A percentile compares a stretch with the other conserved stretches of the same genome.
phyloP scores from a whole-genome alignment of 1,140 invertebrate species.

The Spodoptera frugiperda region DNA sequence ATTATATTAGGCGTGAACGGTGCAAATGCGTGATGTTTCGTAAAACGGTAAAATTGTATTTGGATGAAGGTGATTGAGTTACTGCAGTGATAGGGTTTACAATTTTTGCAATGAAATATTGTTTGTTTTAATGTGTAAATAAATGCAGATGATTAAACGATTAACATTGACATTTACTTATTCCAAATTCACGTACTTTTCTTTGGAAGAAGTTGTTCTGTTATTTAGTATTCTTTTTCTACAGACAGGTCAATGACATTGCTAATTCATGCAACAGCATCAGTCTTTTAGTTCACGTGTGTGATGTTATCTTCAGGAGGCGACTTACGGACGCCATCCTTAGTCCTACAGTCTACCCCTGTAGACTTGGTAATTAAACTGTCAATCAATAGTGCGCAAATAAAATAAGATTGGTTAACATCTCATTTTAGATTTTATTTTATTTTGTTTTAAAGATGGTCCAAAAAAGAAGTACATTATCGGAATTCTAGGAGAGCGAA shows the following conservation, averaged over 20 bases:
- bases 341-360: neutral
- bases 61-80: neutral
- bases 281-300: slow-evolving; percentile 7
- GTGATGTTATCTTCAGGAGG: slow-evolving; percentile 1
- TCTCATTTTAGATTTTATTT: no score
- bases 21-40: neutral
- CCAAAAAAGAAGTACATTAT: no score
- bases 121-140: no score
- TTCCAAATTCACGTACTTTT: no score
- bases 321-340: neutral
- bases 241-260: slow-evolving; percentile 5
- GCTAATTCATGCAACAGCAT: neutral
- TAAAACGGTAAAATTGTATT: neutral
- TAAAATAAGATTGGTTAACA: neutral
- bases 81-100: neutral
- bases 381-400: neutral
- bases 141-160: no score
- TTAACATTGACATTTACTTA: no score
- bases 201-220: no score
- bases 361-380: neutral
- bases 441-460: no score
- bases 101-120: no score
- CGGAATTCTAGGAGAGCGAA: no score
- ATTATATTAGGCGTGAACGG: slow-evolving; percentile 2
- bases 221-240: neutral